These are phyloP conservation scores for Amphipyra tragopoginis DNA, from an alignment of 2,888 invertebrate species.

Conservation along the genomic window DNA sequence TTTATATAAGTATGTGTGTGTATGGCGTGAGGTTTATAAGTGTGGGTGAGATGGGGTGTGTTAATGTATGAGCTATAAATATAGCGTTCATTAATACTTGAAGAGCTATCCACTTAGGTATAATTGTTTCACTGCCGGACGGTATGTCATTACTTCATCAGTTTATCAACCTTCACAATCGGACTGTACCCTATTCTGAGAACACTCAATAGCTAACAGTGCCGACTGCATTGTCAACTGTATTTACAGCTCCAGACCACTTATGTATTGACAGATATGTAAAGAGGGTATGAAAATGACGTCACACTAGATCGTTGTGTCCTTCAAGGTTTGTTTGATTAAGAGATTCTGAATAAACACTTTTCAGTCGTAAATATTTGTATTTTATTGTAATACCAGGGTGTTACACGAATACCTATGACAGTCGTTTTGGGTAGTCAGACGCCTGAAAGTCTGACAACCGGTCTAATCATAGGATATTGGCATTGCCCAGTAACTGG, in stretches of 20 bases:
- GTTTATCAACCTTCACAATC: conserved; percentile 19
- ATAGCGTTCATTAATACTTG: neutral
- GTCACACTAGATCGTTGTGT: neutral
- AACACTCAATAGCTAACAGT: conserved; percentile 5
- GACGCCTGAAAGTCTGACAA: no score
- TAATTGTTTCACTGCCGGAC: conserved; percentile 22
- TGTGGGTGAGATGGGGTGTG: no score
- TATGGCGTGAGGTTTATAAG: no score
- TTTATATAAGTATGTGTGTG: no score
- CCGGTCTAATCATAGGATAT: no score
- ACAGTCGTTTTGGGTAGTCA: no score
- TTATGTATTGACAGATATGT: conserved; percentile 23
- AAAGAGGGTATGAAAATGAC: neutral
- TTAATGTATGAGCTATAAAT: no score
- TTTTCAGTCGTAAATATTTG: no score
- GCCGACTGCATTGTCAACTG: neutral
- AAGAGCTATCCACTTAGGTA: neutral
- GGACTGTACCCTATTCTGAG: conserved; percentile 23
- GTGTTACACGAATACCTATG: no score
- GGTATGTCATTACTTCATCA: conserved; percentile 10
- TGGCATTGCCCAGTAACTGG: no score
- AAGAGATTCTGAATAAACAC: no score
- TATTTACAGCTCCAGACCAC: conserved; percentile 1
- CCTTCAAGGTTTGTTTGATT: neutral
- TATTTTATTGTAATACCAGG: no score